Conservation (phyloP, 2,797 vertebrate genomes). For the Balearica regulorum region DNA sequence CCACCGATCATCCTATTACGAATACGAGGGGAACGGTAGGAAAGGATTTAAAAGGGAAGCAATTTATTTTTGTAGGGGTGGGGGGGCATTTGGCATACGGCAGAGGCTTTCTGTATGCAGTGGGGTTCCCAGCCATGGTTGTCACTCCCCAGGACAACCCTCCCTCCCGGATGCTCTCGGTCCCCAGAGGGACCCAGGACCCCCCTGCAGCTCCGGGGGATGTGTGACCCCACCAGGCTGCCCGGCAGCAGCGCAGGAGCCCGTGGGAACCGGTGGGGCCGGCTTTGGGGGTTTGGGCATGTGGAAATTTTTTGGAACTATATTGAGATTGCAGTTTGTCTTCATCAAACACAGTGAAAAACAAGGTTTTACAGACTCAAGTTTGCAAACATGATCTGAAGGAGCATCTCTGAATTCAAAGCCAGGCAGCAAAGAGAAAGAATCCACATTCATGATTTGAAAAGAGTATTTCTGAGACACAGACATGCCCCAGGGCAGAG, state of each 20-base stretch:
- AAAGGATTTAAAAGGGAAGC: conserved; percentile 56
- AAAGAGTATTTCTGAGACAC: neutral
- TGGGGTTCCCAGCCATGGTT: neutral
- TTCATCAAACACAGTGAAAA: neutral
- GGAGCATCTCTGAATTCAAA: neutral
- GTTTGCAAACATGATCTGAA: neutral
- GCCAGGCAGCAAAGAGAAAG: neutral
- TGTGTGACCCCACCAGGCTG: neutral
- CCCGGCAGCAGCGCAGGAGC: neutral
- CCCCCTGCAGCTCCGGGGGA: neutral
- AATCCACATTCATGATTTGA: fast-evolving
- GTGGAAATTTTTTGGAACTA: fast-evolving
- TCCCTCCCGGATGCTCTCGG: neutral
- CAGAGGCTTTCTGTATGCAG: conserved; percentile 17
- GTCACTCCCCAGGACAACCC: neutral
- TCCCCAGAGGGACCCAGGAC: neutral
- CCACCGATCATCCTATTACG: conserved; percentile 69
- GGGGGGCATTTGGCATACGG: neutral
- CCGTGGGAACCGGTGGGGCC: neutral
- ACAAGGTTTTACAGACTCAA: neutral
- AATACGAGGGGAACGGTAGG: conserved; percentile 56
- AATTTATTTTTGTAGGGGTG: conserved; percentile 44
- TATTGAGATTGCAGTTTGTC: neutral
- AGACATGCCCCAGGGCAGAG: neutral
- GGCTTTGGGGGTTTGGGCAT: neutral